phyloP scores from a whole-genome alignment of 2,888 invertebrate genomes.

The Dione juno region DNA sequence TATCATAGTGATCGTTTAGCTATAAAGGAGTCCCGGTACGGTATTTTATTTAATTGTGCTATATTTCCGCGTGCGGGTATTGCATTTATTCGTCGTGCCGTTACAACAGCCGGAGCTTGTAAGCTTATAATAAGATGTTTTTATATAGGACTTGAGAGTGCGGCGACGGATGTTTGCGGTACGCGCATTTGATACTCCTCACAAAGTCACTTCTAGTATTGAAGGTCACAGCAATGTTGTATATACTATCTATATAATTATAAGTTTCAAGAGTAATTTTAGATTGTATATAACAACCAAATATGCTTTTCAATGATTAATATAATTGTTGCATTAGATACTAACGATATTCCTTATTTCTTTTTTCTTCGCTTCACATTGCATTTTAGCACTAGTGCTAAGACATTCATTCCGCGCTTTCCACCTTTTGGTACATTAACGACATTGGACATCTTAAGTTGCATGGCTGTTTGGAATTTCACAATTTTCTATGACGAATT shows the following conservation, averaged over 20 bases:
- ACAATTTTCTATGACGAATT: no score
- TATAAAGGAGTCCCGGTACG: constrained; percentile 25
- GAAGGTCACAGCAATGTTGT: constrained; percentile 33
- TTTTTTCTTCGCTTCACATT: no score
- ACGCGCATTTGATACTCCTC: constrained; percentile 36
- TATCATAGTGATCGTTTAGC: constrained; percentile 13
- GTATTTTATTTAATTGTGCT: constrained; percentile 41
- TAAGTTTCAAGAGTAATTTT: neutral
- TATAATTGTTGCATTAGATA: no score
- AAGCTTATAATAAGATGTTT: constrained; percentile 43
- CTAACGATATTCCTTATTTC: no score
- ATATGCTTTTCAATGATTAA: no score
- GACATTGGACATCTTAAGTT: no score
- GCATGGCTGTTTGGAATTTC: no score
- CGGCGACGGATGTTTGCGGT: constrained; percentile 42
- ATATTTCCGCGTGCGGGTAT: constrained; percentile 37
- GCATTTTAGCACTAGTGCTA: no score
- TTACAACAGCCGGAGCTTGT: constrained; percentile 44
- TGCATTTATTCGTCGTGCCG: constrained; percentile 40
- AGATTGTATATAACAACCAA: neutral
- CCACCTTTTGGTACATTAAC: no score
- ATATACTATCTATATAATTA: neutral
- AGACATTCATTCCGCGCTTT: no score
- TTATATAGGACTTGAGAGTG: constrained; percentile 24
- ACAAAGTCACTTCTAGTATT: constrained; percentile 35